Base-by-base conservation (phyloP, 1,140 invertebrate species). In the Drosophila kanapiae region DNA sequence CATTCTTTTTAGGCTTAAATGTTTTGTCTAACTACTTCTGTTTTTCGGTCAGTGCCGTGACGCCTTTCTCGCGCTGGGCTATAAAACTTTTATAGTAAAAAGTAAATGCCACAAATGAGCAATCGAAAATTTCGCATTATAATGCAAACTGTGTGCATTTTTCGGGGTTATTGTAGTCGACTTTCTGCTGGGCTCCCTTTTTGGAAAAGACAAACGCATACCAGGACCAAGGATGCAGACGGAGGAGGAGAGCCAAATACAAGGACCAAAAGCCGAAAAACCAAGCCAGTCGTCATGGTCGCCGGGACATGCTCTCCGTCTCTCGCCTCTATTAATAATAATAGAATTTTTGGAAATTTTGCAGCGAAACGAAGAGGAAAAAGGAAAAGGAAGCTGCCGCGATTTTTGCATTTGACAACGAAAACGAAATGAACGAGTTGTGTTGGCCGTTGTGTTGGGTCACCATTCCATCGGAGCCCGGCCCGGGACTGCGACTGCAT, bases 41-140 rank as follows among this genome's bases (percentile, higher is more conserved):
- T 35, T 14, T 49, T 76, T 40, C 4, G n/a, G 2, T 9, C 6
- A 6, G 54, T 69, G 47, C 2, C 13, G 11, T 33, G 45, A 38
- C 33, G 48, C 69, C 61, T 59, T 62, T 53, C 54, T 58, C 11
- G 33, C 33, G 72, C 65, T 69, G 75, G 69, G 82, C 85, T 59
- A 90, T 90, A 90, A 90, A 90, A 88, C 78, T 90, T 90, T 90
- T 90, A 90, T 90, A 90, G 85, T 85, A 90, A 90, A 90, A 90
- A 82, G 85, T 90, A 90, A 90, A 90, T 90, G 85, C 85, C 85
- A 90, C 85, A 90, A 90, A 90, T 90, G 85, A 90, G 85, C 85
- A 90, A 90, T 90, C 85, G 85, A 90, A 90, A 90, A 90, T 90
- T 87, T 90, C 85, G 85, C 85, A 90, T 90, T 90, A 90, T 90